Conservation (phyloP, 2,797 vertebrate genomes). For the Borostomias antarcticus region DNA sequence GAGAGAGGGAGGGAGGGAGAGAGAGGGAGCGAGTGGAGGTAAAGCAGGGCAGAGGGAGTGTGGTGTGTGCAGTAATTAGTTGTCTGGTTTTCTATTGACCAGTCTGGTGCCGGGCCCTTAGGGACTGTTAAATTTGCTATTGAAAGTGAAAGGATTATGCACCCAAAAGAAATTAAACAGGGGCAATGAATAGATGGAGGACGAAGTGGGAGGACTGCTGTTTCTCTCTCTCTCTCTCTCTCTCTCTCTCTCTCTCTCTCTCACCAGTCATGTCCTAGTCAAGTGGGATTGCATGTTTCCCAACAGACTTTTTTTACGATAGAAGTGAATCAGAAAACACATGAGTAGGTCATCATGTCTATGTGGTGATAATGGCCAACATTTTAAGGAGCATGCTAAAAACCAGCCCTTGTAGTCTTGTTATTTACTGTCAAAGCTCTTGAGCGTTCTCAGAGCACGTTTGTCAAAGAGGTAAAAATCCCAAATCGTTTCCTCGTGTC, state of each 20-base stretch:
- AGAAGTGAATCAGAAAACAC: slow-evolving; percentile 42
- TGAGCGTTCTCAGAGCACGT: not conserved
- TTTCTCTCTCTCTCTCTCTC: slow-evolving; percentile 25
- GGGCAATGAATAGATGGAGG: slow-evolving; percentile 80
- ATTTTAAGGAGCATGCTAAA: slow-evolving; percentile 30
- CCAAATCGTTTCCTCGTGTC: slow-evolving; percentile 52
- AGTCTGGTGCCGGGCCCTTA: slow-evolving; percentile 79
- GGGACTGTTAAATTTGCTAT: slow-evolving; percentile 84
- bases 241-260: slow-evolving; percentile 34
- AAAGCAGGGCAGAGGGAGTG: slow-evolving; percentile 58
- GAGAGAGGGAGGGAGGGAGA: not conserved
- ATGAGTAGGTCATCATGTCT: slow-evolving; percentile 35
- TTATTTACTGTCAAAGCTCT: slow-evolving; percentile 23
- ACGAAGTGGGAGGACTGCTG: slow-evolving; percentile 59
- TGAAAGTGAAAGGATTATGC: slow-evolving; percentile 82
- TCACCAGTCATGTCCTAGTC: not conserved
- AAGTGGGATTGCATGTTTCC: slow-evolving; percentile 23
- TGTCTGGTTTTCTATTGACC: slow-evolving; percentile 87
- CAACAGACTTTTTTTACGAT: slow-evolving; percentile 39
- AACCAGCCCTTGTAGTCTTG: slow-evolving; percentile 12
- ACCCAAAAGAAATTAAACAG: slow-evolving; percentile 82
- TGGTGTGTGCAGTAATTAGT: slow-evolving; percentile 79
- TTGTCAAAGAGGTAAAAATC: slow-evolving; percentile 30
- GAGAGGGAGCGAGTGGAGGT: slow-evolving; percentile 9
- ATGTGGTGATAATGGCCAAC: slow-evolving; percentile 42